Evolutionary conservation across 2,888 invertebrate species (phyloP).

Genomic region (Minunthozetes semirufus): DNA sequence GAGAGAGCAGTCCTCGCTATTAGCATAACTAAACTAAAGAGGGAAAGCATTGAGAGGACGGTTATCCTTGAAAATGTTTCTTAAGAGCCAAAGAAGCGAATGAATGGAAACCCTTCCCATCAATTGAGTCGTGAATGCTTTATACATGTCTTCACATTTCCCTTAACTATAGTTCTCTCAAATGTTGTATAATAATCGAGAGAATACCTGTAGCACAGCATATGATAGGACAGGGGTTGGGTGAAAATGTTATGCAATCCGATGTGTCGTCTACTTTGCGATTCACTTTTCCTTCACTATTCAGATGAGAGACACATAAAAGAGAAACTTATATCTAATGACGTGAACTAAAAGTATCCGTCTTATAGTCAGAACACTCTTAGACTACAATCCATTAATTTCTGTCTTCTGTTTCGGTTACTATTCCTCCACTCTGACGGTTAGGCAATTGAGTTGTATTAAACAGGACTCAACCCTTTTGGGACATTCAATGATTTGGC

Average conservation of each 20-base stretch:
- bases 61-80: conserved; percentile 26
- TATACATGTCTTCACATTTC: conserved; percentile 9
- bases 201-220: conserved; percentile 21
- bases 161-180: conserved; percentile 25
- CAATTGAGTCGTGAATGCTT: conserved; percentile 1
- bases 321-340: neutral
- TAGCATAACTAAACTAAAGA: neutral
- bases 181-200: neutral
- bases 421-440: neutral
- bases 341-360: conserved; percentile 8
- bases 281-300: neutral
- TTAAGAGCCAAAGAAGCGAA: conserved; percentile 14
- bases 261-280: neutral
- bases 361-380: neutral
- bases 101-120: conserved; percentile 31
- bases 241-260: conserved; percentile 14
- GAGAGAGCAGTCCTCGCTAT: neutral
- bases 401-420: neutral
- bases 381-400: neutral
- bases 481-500: no score
- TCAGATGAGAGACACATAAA: neutral
- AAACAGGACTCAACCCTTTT: neutral
- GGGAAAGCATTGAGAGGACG: conserved; percentile 11
- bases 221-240: conserved; percentile 6
- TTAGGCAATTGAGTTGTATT: neutral